Base-by-base conservation (phyloP, 2,797 vertebrate species). In the Rhinophrynus dorsalis region DNA sequence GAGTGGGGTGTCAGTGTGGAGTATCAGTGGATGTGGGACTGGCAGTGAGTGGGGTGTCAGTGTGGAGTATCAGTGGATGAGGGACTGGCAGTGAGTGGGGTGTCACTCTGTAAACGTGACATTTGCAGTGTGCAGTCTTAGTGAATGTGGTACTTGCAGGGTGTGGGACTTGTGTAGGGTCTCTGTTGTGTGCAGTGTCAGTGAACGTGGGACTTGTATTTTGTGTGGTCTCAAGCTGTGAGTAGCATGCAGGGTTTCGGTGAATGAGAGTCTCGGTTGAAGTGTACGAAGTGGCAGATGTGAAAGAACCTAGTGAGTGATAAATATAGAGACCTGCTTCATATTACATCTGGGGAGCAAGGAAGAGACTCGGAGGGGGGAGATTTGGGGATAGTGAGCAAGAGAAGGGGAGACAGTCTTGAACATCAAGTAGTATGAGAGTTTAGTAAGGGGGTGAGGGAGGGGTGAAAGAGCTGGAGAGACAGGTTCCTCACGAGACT, bases 311-410 rank as follows among this genome's bases (percentile, higher is more conserved):
- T 45, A 66, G 68, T 35, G 69, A 54, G 62, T 37, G 55, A 60
- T 73, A 73, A 73, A 66, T 66, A 59, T 73, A 73, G 70, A 59
- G 35, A 33, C 58, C 62, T 73, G 62, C 37, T 67, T 73, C 70
- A 73, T 73, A 54, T 73, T 73, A 64, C 70, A 66, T 73, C 62
- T 73, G 70, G 70, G 51, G 44, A 66, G 54, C 35, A 32, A 23
- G 61, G 18, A 3, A 56, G 54, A 35, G 54, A 24, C 40, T 44
- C 11, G 24, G 17, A 15, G 54, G 55, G 35, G 55, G 52, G 57
- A 55, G 15, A 33, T 9, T 33, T 12, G 18, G 29, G 11, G 51
- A 52, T 2, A 20, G 29, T 9, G 17, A 33, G 29, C 1, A 15
- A 20, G 24, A 2, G n/a, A 10, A 15, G 18, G 18, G 35, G 20